phyloP scores from a whole-genome alignment of 2,888 invertebrate species.

The Crioceris asparagi region DNA sequence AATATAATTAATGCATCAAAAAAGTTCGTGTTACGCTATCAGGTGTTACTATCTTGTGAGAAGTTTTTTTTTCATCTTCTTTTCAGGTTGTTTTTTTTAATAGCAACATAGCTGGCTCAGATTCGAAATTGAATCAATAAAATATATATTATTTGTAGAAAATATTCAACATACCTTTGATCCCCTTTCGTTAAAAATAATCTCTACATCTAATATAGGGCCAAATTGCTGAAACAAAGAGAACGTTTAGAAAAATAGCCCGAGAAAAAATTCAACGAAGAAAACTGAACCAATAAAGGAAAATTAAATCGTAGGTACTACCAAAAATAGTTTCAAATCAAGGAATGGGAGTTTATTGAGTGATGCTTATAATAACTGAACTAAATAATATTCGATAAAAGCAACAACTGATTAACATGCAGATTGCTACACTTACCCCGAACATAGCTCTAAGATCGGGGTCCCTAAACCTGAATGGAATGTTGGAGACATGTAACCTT shows the following conservation, averaged over 20 bases:
- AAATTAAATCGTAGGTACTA: background rate
- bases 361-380: too few species aligned
- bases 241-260: background rate
- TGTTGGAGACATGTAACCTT: conserved; percentile 97
- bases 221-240: conserved; percentile 85
- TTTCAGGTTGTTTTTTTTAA: conserved; percentile 25
- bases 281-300: background rate
- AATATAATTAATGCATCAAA: too few species aligned
- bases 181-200: conserved; percentile 99
- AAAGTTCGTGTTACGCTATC: too few species aligned
- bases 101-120: conserved; percentile 35
- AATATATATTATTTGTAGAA: conserved; percentile 10
- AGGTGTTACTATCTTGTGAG: too few species aligned
- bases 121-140: conserved; percentile 19
- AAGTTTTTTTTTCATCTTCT: background rate
- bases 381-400: too few species aligned
- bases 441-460: conserved; percentile 97
- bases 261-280: background rate
- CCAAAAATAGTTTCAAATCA: background rate
- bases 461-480: conserved; percentile 98
- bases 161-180: conserved; percentile 80
- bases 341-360: background rate
- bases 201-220: conserved; percentile 97
- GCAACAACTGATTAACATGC: too few species aligned
- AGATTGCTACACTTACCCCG: conserved; percentile 84